Evolutionary conservation across 2,888 invertebrate genomes (phyloP).

Genomic region (Aethes cnicana): DNA sequence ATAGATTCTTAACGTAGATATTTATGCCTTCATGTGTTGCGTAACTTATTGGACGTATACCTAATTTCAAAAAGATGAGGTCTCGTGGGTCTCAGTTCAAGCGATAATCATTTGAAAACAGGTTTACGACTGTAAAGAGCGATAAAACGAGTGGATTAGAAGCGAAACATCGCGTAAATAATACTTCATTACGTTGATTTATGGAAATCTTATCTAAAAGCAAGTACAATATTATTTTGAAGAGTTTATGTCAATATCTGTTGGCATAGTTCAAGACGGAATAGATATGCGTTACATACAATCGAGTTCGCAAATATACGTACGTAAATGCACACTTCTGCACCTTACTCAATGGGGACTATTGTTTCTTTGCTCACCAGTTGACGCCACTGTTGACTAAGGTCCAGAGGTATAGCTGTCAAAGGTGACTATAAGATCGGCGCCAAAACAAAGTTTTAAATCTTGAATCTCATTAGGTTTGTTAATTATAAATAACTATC

Average conservation of each 20-base stretch:
- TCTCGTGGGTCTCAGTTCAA: slow-evolving; percentile 49
- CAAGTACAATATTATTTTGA: slow-evolving; percentile 13
- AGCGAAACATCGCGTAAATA: slow-evolving; percentile 31
- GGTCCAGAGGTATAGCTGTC: too few relatives aligned
- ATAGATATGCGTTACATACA: too few relatives aligned
- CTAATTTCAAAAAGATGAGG: slow-evolving; percentile 28
- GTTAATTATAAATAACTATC: too few relatives aligned
- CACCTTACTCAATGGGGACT: too few relatives aligned
- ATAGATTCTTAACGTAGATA: background rate
- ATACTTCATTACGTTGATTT: slow-evolving; percentile 38
- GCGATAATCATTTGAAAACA: slow-evolving; percentile 54
- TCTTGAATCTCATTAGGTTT: too few relatives aligned
- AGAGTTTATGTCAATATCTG: background rate
- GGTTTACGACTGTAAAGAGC: slow-evolving; percentile 44
- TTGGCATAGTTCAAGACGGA: background rate
- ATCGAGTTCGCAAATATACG: too few relatives aligned
- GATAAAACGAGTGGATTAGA: slow-evolving; percentile 46
- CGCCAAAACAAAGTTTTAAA: too few relatives aligned
- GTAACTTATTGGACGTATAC: slow-evolving; percentile 16
- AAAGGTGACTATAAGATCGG: too few relatives aligned
- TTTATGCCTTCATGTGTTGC: slow-evolving; percentile 18
- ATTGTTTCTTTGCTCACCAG: too few relatives aligned
- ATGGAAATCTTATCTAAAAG: slow-evolving; percentile 32
- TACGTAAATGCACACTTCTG: too few relatives aligned
- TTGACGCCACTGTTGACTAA: too few relatives aligned